These are phyloP conservation scores for Heliconius ismenius DNA, from an alignment of 2,888 invertebrate genomes.

Conservation along the genomic window DNA sequence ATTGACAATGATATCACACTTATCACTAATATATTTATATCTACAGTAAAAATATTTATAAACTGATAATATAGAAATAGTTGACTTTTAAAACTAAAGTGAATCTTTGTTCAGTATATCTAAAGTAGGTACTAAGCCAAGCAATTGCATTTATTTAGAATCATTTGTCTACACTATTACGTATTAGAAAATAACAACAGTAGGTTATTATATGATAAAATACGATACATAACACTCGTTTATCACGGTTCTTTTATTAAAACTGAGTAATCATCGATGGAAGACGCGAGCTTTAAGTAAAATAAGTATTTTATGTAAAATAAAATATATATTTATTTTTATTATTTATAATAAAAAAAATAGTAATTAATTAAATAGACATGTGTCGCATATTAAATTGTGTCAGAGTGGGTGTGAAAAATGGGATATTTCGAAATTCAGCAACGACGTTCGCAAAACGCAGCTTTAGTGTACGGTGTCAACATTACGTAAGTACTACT, in stretches of 20 bases:
- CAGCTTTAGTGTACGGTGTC: conserved; percentile 61
- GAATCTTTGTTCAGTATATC: conserved; percentile 13
- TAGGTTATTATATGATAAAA: conserved; percentile 39
- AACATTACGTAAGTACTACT: conserved; percentile 43
- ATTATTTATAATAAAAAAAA: background rate
- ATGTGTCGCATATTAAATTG: conserved; percentile 40
- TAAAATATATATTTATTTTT: background rate
- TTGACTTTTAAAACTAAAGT: conserved; percentile 2
- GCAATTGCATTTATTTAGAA: conserved; percentile 28
- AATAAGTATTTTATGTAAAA: background rate
- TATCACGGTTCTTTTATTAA: conserved; percentile 51
- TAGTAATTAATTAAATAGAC: background rate
- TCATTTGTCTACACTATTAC: conserved; percentile 30
- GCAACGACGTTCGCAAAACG: conserved; percentile 51
- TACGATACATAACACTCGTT: conserved; percentile 39
- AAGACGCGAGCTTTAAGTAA: conserved; percentile 23
- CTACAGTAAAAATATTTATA: background rate
- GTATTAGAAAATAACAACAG: conserved; percentile 37
- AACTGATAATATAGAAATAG: background rate
- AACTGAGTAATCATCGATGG: conserved; percentile 45
- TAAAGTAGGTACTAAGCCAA: conserved; percentile 14
- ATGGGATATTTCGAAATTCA: conserved; percentile 43
- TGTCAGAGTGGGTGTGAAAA: conserved; percentile 40
- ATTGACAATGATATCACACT: background rate
- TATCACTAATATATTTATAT: background rate